Conservation (phyloP, 2,888 invertebrate genomes). For the Allophyes oxyacanthae region DNA sequence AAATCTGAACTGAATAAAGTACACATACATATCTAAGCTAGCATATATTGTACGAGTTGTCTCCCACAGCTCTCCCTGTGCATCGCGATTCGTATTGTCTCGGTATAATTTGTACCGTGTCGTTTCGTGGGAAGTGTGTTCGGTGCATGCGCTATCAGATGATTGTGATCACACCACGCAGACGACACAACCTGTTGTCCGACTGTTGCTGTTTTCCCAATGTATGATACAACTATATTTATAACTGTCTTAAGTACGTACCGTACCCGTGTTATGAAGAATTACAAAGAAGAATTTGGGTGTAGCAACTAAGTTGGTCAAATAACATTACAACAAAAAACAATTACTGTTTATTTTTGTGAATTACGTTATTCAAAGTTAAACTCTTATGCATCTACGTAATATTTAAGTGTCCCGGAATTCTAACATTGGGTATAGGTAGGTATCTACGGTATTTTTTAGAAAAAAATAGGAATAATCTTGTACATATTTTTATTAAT, state of each 20-base stretch:
- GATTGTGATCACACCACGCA: conserved; percentile 26
- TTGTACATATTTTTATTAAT: no score
- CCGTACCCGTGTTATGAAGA: not conserved
- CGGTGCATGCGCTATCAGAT: conserved; percentile 67
- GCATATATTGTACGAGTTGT: conserved; percentile 41
- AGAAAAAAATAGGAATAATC: no score
- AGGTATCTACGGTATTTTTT: no score
- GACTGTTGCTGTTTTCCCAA: conserved; percentile 7
- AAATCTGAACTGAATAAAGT: conserved; percentile 8
- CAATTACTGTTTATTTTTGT: conserved; percentile 9
- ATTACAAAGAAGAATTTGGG: conserved; percentile 17
- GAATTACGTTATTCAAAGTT: conserved; percentile 5
- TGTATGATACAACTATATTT: conserved; percentile 17
- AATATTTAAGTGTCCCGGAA: conserved; percentile 3
- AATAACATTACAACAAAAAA: conserved; percentile 8
- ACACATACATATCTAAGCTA: conserved; percentile 11
- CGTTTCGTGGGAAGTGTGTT: conserved; percentile 73
- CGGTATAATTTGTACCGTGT: conserved; percentile 40
- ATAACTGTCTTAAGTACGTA: conserved; percentile 12
- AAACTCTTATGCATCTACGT: not conserved
- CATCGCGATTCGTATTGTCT: conserved; percentile 53
- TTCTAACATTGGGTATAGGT: not conserved
- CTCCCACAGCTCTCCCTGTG: conserved; percentile 53
- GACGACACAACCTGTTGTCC: conserved; percentile 20
- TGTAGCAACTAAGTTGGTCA: conserved; percentile 1